Evolutionary conservation across 2,888 invertebrate genomes (phyloP).

Genomic region (Eubasilissa splendida): DNA sequence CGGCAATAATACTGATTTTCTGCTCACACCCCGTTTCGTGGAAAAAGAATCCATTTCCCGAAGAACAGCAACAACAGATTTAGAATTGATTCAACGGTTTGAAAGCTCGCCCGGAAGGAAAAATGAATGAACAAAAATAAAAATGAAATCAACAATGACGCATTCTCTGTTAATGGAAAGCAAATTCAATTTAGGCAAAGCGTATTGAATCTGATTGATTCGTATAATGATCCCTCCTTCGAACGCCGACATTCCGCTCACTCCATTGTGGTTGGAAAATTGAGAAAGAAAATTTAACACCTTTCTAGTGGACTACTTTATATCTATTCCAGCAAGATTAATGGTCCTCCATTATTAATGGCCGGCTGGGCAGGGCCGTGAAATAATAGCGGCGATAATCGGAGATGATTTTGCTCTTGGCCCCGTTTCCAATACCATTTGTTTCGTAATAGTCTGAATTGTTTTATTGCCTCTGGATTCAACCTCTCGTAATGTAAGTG

Average conservation of each 20-base stretch:
- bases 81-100: too few species aligned
- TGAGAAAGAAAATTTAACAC: conserved; percentile 30
- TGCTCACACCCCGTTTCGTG: too few species aligned
- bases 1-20: too few species aligned
- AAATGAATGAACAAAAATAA: too few species aligned
- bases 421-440: conserved; percentile 18
- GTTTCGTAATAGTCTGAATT: conserved; percentile 35
- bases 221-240: neutral
- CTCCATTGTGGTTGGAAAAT: conserved; percentile 12
- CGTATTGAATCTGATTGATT: conserved; percentile 13
- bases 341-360: conserved; percentile 48
- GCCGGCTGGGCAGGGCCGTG: conserved; percentile 35
- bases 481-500: neutral
- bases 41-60: too few species aligned
- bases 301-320: conserved; percentile 24
- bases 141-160: neutral
- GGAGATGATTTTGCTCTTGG: conserved; percentile 45
- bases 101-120: too few species aligned
- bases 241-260: neutral
- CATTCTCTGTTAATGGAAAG: conserved; percentile 7
- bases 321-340: conserved; percentile 49
- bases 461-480: conserved; percentile 46
- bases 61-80: too few species aligned
- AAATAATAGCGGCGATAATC: conserved; percentile 54
- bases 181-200: conserved; percentile 23